Evolutionary conservation across 2,888 invertebrate species (phyloP).

Genomic region (Ceramica pisi): DNA sequence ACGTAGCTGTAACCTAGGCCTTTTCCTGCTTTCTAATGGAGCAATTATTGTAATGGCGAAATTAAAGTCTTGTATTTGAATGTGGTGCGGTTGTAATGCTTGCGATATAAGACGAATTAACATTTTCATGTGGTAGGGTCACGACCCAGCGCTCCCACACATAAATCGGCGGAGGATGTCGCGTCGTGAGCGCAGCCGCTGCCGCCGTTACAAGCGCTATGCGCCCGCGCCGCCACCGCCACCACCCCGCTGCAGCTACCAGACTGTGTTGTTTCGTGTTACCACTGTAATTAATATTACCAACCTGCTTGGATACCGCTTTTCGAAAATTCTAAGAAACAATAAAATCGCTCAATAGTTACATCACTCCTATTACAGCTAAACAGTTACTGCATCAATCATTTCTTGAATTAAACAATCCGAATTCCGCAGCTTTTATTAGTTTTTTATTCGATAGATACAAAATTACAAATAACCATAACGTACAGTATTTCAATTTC

Average conservation of each 20-base stretch:
- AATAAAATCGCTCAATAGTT: slow-evolving; percentile 11
- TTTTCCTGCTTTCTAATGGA: slow-evolving; percentile 60
- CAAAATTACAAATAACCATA: slow-evolving; percentile 15
- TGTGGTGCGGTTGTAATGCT: slow-evolving; percentile 63
- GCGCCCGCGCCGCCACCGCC: slow-evolving; percentile 59
- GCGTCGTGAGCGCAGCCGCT: slow-evolving; percentile 79
- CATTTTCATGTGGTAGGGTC: slow-evolving; percentile 82
- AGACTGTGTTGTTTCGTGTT: slow-evolving; percentile 72
- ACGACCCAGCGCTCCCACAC: slow-evolving; percentile 84
- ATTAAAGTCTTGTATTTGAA: slow-evolving; percentile 60
- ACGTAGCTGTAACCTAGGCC: slow-evolving; percentile 34
- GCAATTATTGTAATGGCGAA: slow-evolving; percentile 59
- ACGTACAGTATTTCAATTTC: slow-evolving; percentile 6
- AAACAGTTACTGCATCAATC: slow-evolving; percentile 17
- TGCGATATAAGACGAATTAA: slow-evolving; percentile 77
- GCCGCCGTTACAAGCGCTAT: slow-evolving; percentile 67
- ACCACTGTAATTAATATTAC: slow-evolving; percentile 77
- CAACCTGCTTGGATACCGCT: slow-evolving; percentile 65
- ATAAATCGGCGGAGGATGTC: slow-evolving; percentile 83
- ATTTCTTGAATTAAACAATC: slow-evolving; percentile 23
- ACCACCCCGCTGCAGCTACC: slow-evolving; percentile 67
- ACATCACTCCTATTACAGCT: slow-evolving; percentile 17
- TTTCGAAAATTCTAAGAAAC: slow-evolving; percentile 47
- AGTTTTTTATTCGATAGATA: slow-evolving; percentile 6
- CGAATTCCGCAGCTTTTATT: not conserved